Conservation (phyloP, 1,140 invertebrate genomes). For the Lasaia peninsularis region DNA sequence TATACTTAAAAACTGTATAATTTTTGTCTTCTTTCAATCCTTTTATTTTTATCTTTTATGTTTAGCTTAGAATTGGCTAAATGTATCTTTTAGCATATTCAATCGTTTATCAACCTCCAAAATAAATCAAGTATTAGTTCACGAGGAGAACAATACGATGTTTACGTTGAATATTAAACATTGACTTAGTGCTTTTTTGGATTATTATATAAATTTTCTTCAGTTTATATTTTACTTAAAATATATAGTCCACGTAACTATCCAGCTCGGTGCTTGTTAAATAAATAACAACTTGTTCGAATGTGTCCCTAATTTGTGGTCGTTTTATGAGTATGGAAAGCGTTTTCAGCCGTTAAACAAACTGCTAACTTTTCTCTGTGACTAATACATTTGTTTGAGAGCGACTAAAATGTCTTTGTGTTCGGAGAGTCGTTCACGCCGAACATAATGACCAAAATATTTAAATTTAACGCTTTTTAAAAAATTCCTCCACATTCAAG, state of each 20-base stretch:
- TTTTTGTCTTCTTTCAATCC: no score
- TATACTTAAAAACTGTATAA: no score
- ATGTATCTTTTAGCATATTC: no score
- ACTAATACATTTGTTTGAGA: slow-evolving; percentile 57
- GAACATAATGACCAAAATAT: slow-evolving; percentile 29
- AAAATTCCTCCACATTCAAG: slow-evolving; percentile 40
- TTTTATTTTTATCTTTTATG: no score
- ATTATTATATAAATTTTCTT: no score
- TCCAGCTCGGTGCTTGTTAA: slow-evolving; percentile 30
- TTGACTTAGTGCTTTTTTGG: no score
- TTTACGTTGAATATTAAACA: no score
- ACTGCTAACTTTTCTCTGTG: slow-evolving; percentile 53
- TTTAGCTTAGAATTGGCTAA: no score
- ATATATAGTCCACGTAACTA: slow-evolving; percentile 27
- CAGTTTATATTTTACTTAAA: no score
- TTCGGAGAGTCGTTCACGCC: slow-evolving; percentile 11
- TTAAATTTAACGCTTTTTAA: slow-evolving; percentile 45
- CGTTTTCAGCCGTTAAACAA: slow-evolving; percentile 56
- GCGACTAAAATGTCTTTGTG: slow-evolving; percentile 53
- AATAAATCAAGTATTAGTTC: no score
- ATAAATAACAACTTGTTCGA: slow-evolving; percentile 51
- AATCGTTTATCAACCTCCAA: no score
- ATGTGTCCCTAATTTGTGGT: slow-evolving; percentile 40
- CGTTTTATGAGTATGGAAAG: slow-evolving; percentile 43
- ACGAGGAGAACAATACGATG: no score